Conservation (phyloP, 2,797 vertebrate genomes). For the Sciurus carolinensis region DNA sequence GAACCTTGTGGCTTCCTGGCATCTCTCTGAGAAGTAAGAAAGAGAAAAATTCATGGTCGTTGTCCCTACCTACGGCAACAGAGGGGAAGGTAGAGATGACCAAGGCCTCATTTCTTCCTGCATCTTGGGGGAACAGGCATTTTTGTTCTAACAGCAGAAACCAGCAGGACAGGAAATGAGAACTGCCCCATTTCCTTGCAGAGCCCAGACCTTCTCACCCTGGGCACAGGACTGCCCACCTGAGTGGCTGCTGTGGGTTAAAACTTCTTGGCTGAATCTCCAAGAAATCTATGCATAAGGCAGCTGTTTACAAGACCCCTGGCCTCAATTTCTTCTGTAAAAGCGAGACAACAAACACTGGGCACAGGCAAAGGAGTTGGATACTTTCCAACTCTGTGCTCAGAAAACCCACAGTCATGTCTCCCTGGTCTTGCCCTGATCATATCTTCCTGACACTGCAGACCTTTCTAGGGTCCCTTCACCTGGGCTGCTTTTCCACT, state of each 20-base stretch:
- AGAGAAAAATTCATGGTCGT: neutral
- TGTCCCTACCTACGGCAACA: neutral
- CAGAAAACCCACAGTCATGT: conserved; percentile 2
- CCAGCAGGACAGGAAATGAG: neutral
- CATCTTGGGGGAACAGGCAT: neutral
- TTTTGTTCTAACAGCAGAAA: neutral
- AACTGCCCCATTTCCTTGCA: neutral
- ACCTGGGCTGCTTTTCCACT: neutral
- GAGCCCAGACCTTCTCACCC: neutral
- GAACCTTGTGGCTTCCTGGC: neutral
- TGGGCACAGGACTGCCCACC: neutral
- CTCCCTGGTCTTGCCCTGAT: neutral
- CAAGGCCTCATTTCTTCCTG: neutral
- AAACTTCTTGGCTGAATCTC: neutral
- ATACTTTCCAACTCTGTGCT: conserved; percentile 21
- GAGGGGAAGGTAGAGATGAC: neutral
- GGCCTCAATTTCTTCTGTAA: conserved; percentile 59
- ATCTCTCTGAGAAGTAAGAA: neutral
- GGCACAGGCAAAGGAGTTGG: conserved; percentile 24
- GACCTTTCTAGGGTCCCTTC: neutral
- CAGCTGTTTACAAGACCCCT: conserved; percentile 42
- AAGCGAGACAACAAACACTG: neutral
- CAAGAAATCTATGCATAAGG: neutral
- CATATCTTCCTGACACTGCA: neutral
- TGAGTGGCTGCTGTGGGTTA: neutral